Base-by-base conservation (phyloP, 37 sponge, comb jelly and placozoan species). In the Chondrilla cf. caribensis region DNA sequence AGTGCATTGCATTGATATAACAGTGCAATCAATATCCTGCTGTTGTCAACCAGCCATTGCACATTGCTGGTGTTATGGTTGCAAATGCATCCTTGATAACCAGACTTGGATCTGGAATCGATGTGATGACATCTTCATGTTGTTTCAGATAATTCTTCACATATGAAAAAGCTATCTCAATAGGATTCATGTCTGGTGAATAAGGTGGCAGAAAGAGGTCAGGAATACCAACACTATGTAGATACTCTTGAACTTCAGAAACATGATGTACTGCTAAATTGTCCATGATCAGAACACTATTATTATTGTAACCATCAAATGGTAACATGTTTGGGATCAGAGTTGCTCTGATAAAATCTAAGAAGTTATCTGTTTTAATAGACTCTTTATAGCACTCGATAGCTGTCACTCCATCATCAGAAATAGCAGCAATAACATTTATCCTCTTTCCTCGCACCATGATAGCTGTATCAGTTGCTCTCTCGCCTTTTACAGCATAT, bases 151-250 rank as follows among this genome's bases (percentile, higher is more conserved):
- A 73, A 6, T 21, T n/a, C 25, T 73, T 73, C 2, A 73, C 43
- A 9, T 73, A 22, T 41, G 25, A 19, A 42, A 73, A 40, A 4
- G 18, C 41, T 4, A 41, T 43, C 40, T 73, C 76, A 37, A 73
- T 15, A 21, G 76, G 76, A 39, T 73, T 73, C 3, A 38, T 15
- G 41, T 40, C 76, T 43, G 76, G 76, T n/a, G 42, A 41, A 38
- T 73, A 73, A 2, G 76, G 44, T 43, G 76, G 76, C 21, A 73
- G 41, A 24, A 25, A 73, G 9, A 5, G 21, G n/a, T 41, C 24
- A 9, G 15, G 29, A 28, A n/a, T 29, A 28, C 29, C 64, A 62
- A n/a, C 64, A 62, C 15, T 15, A 19, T 62, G 18, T 19, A 62
- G 29, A n/a, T 5, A 9, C 25, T 62, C 18, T 4, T 5, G 18